Conservation (phyloP, 2,888 invertebrate species). For the Zygogramma bicolorata region DNA sequence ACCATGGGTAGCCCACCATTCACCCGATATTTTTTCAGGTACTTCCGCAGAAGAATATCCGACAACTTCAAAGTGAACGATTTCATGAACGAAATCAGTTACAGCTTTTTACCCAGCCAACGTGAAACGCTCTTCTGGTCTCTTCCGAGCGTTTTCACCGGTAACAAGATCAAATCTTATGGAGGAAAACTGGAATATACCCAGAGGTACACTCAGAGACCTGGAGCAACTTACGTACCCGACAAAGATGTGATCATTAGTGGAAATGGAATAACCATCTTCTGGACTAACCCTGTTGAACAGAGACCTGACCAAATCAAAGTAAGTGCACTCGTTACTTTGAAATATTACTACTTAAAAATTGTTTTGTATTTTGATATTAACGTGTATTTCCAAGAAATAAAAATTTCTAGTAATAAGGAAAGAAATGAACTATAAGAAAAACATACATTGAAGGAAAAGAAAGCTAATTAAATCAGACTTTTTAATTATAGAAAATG, state of each 20-base stretch:
- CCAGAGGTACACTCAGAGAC: constrained; percentile 74
- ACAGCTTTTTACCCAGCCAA: constrained; percentile 68
- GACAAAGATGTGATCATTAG: constrained; percentile 87
- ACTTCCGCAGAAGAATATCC: constrained; percentile 64
- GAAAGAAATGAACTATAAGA: no score
- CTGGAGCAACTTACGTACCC: constrained; percentile 69
- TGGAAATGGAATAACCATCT: constrained; percentile 81
- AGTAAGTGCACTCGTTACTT: constrained; percentile 67
- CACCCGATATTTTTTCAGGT: constrained; percentile 9
- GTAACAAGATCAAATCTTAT: constrained; percentile 86
- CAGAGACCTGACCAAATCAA: constrained; percentile 71
- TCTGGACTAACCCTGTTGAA: constrained; percentile 77
- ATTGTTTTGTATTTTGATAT: no score
- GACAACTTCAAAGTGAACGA: constrained; percentile 69
- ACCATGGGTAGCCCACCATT: neutral
- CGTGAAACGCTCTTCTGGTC: constrained; percentile 79
- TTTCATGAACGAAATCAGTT: constrained; percentile 74
- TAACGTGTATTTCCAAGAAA: no score
- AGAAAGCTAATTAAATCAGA: no score
- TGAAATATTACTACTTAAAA: no score
- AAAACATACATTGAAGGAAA: no score
- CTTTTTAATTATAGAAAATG: no score
- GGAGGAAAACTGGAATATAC: constrained; percentile 85
- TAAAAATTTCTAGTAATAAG: no score
- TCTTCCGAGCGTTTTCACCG: constrained; percentile 76